Evolutionary conservation across 2,113 vertebrate species (phyloP).

Genomic region (Amia ocellicauda): DNA sequence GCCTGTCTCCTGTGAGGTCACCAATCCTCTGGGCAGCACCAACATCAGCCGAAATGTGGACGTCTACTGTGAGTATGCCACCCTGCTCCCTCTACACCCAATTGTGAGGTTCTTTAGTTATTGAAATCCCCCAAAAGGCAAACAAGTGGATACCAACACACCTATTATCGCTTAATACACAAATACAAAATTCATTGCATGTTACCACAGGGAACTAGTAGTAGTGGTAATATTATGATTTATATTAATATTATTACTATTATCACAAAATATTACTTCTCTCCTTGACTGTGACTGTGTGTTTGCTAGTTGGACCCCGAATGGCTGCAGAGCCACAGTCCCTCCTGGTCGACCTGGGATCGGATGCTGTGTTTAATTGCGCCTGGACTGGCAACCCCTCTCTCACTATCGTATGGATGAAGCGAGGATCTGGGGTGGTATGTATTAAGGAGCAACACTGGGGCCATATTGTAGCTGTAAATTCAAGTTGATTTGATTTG

Average conservation of each 20-base stretch:
- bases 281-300: not conserved
- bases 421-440: slow-evolving; percentile 95
- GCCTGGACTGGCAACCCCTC: slow-evolving; percentile 96
- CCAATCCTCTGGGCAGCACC: slow-evolving; percentile 91
- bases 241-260: too few species aligned
- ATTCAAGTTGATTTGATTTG: too few species aligned
- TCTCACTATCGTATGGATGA: slow-evolving; percentile 98
- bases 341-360: slow-evolving; percentile 89
- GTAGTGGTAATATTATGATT: too few species aligned
- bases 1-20: slow-evolving; percentile 92
- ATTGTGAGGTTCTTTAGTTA: too few species aligned
- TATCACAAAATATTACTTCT: too few species aligned
- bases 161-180: too few species aligned
- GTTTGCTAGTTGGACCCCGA: slow-evolving; percentile 82
- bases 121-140: too few species aligned
- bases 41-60: slow-evolving; percentile 96
- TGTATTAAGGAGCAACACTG: slow-evolving; percentile 37
- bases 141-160: too few species aligned
- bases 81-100: not conserved
- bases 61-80: slow-evolving; percentile 85
- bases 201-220: too few species aligned
- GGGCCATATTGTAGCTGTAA: too few species aligned
- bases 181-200: too few species aligned
- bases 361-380: slow-evolving; percentile 90
- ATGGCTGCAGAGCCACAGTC: slow-evolving; percentile 93